Evolutionary conservation across 2,113 vertebrate genomes (phyloP).

Genomic region (Tragulus kanchil): DNA sequence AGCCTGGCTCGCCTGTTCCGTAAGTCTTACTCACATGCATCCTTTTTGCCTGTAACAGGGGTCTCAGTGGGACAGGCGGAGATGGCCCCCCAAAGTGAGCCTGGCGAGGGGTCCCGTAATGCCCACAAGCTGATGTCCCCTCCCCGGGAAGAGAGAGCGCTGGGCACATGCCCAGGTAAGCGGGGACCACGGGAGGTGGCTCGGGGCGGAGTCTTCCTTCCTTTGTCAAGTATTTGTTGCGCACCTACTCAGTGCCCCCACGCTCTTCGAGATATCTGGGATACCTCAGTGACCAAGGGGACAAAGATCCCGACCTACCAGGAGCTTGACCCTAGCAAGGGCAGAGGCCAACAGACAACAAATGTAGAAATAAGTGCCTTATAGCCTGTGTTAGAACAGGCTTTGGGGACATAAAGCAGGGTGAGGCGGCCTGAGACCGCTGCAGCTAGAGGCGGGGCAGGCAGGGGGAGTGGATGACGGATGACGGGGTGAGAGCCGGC

Average conservation of each 20-base stretch:
- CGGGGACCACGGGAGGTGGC: not conserved
- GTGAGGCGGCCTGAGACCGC: no score
- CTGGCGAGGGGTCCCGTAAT: constrained; percentile 39
- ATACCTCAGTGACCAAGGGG: not conserved
- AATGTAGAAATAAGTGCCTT: not conserved
- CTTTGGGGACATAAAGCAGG: not conserved
- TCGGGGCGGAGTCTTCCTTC: no score
- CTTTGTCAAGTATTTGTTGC: not conserved
- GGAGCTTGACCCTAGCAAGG: not conserved
- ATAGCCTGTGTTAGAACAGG: not conserved
- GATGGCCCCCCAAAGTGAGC: constrained; percentile 71
- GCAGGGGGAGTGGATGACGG: not conserved
- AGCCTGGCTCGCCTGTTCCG: not conserved
- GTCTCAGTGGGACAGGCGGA: constrained; percentile 73
- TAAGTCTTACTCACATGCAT: not conserved
- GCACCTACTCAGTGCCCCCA: not conserved
- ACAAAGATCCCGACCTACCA: not conserved
- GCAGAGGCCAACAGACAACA: not conserved
- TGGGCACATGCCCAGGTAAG: constrained; percentile 53
- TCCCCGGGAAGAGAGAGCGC: constrained; percentile 5
- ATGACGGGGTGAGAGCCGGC: not conserved
- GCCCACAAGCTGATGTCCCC: constrained; percentile 45
- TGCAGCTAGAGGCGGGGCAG: no score
- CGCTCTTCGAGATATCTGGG: not conserved
- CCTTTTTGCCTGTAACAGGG: constrained; percentile 61